A percentile compares a stretch with the other conserved stretches of the same genome.
Conservation (phyloP, 2,888 invertebrate species). For the Strigamia maritima region DNA sequence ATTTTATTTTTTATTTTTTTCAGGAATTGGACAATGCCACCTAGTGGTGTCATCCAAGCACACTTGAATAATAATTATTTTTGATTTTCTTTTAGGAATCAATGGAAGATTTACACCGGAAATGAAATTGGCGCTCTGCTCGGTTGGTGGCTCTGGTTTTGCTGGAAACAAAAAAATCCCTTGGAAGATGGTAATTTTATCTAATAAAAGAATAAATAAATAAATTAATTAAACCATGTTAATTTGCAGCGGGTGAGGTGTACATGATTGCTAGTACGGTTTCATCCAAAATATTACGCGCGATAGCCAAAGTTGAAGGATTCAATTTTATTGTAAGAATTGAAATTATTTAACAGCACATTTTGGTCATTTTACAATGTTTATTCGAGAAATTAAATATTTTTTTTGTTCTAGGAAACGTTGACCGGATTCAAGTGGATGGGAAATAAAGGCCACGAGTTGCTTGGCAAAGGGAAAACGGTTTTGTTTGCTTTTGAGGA, state of each 20-base stretch:
- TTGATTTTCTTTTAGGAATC: no score
- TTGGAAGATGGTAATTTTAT: not conserved
- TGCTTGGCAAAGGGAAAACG: slow-evolving; percentile 66
- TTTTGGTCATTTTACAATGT: no score
- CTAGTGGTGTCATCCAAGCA: no score
- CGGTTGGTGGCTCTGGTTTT: slow-evolving; percentile 86
- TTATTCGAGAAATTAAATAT: not conserved
- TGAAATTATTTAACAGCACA: no score
- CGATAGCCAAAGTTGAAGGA: slow-evolving; percentile 76
- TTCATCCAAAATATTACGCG: slow-evolving; percentile 86
- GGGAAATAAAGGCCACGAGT: slow-evolving; percentile 78
- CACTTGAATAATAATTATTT: no score
- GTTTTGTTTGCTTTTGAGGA: slow-evolving; percentile 96
- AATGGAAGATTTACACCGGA: slow-evolving; percentile 88
- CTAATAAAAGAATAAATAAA: not conserved
- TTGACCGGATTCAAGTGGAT: slow-evolving; percentile 99
- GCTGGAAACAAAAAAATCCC: slow-evolving; percentile 53
- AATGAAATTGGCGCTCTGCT: slow-evolving; percentile 92
- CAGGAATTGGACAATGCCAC: slow-evolving; percentile 52
- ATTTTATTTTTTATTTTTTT: slow-evolving; percentile 24
- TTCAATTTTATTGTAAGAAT: slow-evolving; percentile 62
- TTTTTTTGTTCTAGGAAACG: slow-evolving; percentile 66
- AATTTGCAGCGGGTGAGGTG: slow-evolving; percentile 56
- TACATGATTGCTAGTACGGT: slow-evolving; percentile 92
- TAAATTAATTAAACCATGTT: slow-evolving; percentile 43